Percentiles rank a stretch among this genome's conserved stretches.
phyloP scores from a whole-genome alignment of 2,797 vertebrate genomes.

The Hirundo rustica region DNA sequence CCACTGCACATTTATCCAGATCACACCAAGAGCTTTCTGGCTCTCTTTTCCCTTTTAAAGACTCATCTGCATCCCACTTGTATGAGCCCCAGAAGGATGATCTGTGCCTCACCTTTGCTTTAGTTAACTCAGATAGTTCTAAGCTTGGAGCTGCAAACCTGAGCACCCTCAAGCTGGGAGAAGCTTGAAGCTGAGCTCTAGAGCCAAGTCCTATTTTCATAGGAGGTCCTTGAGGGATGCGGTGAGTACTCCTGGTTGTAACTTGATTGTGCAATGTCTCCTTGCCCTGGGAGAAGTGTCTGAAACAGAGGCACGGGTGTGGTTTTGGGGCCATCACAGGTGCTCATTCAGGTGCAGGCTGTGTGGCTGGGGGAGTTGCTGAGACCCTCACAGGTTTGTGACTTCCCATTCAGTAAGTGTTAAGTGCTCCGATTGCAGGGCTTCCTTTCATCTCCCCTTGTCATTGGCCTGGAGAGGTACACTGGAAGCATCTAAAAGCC shows the following conservation, averaged over 20 bases:
- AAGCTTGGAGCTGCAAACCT: neutral
- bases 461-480: neutral
- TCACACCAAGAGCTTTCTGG: neutral
- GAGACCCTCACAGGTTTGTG: neutral
- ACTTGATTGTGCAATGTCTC: fast-evolving
- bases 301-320: neutral
- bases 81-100: neutral
- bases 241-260: neutral
- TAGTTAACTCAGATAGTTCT: neutral
- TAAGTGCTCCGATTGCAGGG: neutral
- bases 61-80: neutral
- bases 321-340: neutral
- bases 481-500: neutral
- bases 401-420: neutral
- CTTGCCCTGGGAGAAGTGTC: neutral
- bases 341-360: neutral
- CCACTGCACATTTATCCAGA: neutral
- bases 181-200: neutral
- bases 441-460: neutral
- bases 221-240: neutral
- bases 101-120: neutral
- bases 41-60: neutral
- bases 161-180: neutral
- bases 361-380: neutral
- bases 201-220: neutral